Conservation (phyloP, 2,113 vertebrate species). For the Verasper variegatus region DNA sequence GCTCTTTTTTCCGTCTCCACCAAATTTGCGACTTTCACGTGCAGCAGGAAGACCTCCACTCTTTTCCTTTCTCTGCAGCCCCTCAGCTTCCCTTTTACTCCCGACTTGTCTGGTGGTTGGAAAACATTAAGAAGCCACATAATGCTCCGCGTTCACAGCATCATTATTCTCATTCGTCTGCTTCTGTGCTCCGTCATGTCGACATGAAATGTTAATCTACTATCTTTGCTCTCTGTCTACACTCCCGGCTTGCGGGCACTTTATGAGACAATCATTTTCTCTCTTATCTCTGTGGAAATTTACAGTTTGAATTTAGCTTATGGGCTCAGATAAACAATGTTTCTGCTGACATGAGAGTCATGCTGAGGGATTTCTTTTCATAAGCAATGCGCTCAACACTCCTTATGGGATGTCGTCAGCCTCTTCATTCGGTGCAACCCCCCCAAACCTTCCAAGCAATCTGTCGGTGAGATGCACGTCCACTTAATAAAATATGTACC, state of each 20-base stretch:
- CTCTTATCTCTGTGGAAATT: not conserved
- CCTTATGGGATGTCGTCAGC: not conserved
- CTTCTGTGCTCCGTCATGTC: conserved; percentile 31
- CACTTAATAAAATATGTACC: conserved; percentile 66
- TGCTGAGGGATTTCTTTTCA: not conserved
- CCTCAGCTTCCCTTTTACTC: conserved; percentile 2
- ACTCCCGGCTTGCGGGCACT: conserved; percentile 23
- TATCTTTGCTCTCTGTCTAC: conserved; percentile 5
- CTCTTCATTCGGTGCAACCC: conserved; percentile 23
- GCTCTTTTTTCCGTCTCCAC: not conserved
- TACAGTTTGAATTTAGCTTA: not conserved
- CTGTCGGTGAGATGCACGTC: conserved; percentile 28
- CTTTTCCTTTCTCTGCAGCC: conserved; percentile 6
- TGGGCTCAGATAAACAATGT: not conserved
- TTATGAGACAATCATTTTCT: conserved; percentile 4
- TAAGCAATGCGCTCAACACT: conserved; percentile 1
- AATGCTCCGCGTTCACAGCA: conserved; percentile 22
- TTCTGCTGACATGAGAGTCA: conserved; percentile 8
- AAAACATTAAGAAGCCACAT: conserved; percentile 35
- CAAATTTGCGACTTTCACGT: conserved; percentile 5
- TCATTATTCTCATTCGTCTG: conserved; percentile 48
- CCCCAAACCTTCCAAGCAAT: conserved; percentile 27
- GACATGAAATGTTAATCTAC: conserved; percentile 23
- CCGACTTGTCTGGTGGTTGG: not conserved
- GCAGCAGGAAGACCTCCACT: no score